Percentiles rank a stretch among this genome's conserved stretches.
Evolutionary conservation across 1,140 invertebrate genomes (phyloP).

Genomic region (Ceratina australensis): DNA sequence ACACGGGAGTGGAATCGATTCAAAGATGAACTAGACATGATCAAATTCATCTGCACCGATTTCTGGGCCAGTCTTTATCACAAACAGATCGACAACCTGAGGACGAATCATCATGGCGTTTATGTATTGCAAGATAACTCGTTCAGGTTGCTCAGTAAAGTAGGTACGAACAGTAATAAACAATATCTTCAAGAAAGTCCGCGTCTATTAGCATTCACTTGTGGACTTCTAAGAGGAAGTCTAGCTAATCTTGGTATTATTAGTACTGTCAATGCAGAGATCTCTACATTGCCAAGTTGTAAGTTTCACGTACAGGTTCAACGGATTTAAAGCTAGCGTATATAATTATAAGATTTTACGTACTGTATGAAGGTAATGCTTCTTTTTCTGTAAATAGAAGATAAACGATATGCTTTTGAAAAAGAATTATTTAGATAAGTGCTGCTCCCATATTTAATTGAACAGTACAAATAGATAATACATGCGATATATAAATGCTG

Average conservation of each 20-base stretch:
- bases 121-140: constrained; percentile 99
- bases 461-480: neutral
- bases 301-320: constrained; percentile 96
- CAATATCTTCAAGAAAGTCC: constrained; percentile 96
- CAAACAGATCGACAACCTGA: constrained; percentile 99
- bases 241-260: constrained; percentile 96
- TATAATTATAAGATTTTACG: neutral
- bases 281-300: constrained; percentile 94
- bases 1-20: constrained; percentile 95
- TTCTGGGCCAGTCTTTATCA: constrained; percentile 98
- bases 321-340: constrained; percentile 76
- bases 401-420: neutral
- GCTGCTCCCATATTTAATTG: constrained; percentile 6
- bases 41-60: constrained; percentile 99
- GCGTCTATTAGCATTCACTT: constrained; percentile 95
- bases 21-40: constrained; percentile 98
- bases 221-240: constrained; percentile 96
- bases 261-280: constrained; percentile 96
- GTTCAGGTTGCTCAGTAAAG: constrained; percentile 93
- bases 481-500: neutral
- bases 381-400: neutral
- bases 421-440: neutral
- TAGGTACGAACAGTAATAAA: constrained; percentile 87
- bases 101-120: constrained; percentile 98
- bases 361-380: neutral